These are phyloP conservation scores for Sebastes schlegelii DNA, from an alignment of 2,113 vertebrate genomes.

Conservation along the genomic window DNA sequence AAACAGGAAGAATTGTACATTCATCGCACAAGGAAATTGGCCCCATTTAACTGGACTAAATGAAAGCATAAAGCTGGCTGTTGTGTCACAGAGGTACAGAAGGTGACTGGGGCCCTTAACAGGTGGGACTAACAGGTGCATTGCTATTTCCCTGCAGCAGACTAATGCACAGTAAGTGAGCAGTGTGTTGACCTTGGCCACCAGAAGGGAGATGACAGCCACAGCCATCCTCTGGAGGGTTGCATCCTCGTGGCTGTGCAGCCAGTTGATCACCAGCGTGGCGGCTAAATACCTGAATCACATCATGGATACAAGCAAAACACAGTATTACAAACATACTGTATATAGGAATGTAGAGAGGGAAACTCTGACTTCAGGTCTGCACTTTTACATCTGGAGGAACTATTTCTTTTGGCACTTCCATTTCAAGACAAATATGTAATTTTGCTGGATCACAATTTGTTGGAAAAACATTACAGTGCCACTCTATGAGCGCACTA, in stretches of 20 bases:
- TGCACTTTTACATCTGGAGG: conserved; percentile 39
- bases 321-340: conserved; percentile 40
- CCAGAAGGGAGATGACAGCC: conserved; percentile 93
- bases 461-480: conserved; percentile 39
- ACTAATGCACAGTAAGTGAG: conserved; percentile 42
- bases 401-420: conserved; percentile 51
- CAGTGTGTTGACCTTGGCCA: conserved; percentile 89
- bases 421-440: conserved; percentile 28
- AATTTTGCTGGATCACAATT: conserved; percentile 40
- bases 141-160: conserved; percentile 15
- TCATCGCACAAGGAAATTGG: not conserved
- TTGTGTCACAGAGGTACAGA: conserved; percentile 15
- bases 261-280: conserved; percentile 94
- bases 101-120: conserved; percentile 11
- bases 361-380: conserved; percentile 4
- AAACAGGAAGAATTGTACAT: conserved; percentile 2
- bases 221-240: conserved; percentile 95
- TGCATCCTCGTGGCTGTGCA: conserved; percentile 92
- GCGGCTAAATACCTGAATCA: conserved; percentile 91
- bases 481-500: conserved; percentile 13
- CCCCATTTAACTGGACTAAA: conserved; percentile 13
- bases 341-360: conserved; percentile 2
- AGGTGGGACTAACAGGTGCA: conserved; percentile 39
- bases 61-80: conserved; percentile 5
- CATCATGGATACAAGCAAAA: conserved; percentile 19